Evolutionary conservation across 2,113 vertebrate species (phyloP), one percentile per base, ranked within the genome.

Genomic region (Phalacrocorax brasilianus): DNA sequence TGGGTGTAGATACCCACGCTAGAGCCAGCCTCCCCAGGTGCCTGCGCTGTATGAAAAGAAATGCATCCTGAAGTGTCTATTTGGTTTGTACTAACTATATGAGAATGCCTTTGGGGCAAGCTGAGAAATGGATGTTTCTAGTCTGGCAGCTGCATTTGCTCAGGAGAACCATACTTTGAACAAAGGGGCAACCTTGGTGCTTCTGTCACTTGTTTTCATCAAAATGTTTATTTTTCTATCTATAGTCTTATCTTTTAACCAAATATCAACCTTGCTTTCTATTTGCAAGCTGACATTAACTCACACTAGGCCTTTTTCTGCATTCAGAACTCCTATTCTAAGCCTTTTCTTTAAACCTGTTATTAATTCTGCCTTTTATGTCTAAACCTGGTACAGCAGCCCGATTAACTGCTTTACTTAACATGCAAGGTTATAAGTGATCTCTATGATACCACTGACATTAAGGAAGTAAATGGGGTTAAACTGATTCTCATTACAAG

Each of bases 341-440:
- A 83, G 55, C 45, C 30, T 85, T 85, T 89, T 47, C 49, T 91
- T 89, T 85, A 89, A 95, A 91, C 28, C 55, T 80, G 38, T 55
- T 68, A 77, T 95, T 97, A 96, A 89, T 85, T 86, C 80, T 91
- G 71, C 82, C 88, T 96, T 95, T 94, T 56, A 92, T 88, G 68
- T 89, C 72, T 78, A 78, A 88, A 86, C 53, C 38, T 5, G 5
- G 22, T 68, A 55, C 61, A 74, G 72, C 56, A 70, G 45, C 71
- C 88, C 75, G 96, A 89, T 96, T 96, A 96, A 88, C 82, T 93
- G 91, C 71, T 91, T 82, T 88, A 59, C 45, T 94, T 95, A 93
- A 77, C 76, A 32, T 89, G 74, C 52, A 72, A 85, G 76, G 91
- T 75, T 89, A 8, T 38, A 56, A 77, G 52, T 3, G 55, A 91